Evolutionary conservation across 2,797 vertebrate genomes (phyloP), one percentile per base, ranked within the genome.

Genomic region (Pantherophis alleghaniensis): DNA sequence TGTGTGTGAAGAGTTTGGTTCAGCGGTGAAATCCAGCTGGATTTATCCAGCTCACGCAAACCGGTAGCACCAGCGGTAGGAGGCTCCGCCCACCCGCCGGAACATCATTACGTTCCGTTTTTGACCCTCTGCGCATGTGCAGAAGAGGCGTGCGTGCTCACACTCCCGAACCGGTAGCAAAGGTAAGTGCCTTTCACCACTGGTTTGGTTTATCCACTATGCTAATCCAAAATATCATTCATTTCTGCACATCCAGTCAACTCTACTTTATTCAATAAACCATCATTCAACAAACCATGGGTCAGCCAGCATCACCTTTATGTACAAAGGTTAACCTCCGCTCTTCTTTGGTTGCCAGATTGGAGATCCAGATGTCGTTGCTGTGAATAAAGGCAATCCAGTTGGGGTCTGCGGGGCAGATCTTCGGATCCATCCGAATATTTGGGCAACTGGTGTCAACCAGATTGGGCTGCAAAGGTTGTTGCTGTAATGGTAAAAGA

Each of bases 311-410:
- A 79, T 97, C 97, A 98, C 98, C 98, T 95, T 98, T 98, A 96
- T 98, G 98, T 79, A 98, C 98, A 94, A 98, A 98, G 0, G 98
- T 98, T 93, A 98, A 95, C 91, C 98, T 97, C 91, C 97, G 97
- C 94, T 98, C 98, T 94, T 98, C 98, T 93, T 97, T 96, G 42
- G 97, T 98, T 95, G 97, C 96, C 37, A 98, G 96, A 91, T 98
- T 98, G 42, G 98, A 97, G 92, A 98, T 95, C 98, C 98, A 98
- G 93, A 98, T 97, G 93, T 98, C 98, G 89, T 97, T 98, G 96
- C 98, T 98, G 16, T 98, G 98, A 93, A 98, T 97, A 96, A 98
- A 98, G 0, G 98, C 98, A 96, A 98, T 98, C 98, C 98, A 98
- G 93, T 97, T 97, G 90, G 98, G 98, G 96, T 98, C 98, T 92